Conservation (phyloP, 2,888 invertebrate species). For the Dermolepida albohirtum region DNA sequence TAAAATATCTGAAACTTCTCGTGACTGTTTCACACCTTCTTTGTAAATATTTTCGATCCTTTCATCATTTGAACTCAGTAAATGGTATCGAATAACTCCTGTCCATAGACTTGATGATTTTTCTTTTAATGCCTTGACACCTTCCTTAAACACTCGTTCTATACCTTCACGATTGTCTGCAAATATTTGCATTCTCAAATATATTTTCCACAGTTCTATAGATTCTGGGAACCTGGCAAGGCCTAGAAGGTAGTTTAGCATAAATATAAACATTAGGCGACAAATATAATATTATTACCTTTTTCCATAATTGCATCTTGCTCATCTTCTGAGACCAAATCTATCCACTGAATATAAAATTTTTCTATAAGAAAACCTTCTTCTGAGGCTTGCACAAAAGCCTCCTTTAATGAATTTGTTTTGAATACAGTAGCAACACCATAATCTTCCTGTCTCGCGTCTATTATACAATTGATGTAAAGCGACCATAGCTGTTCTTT, state of each 20-base stretch:
- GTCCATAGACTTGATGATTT: slow-evolving; percentile 66
- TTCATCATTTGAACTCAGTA: slow-evolving; percentile 58
- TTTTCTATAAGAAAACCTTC: slow-evolving; percentile 55
- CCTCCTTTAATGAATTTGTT: slow-evolving; percentile 66
- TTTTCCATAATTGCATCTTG: slow-evolving; percentile 52
- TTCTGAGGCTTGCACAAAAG: slow-evolving; percentile 59
- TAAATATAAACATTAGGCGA: too few species aligned
- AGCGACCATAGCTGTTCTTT: slow-evolving; percentile 52
- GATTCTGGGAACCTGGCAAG: slow-evolving; percentile 60
- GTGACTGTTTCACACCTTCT: slow-evolving; percentile 66
- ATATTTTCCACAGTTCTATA: slow-evolving; percentile 67
- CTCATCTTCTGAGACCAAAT: slow-evolving; percentile 52
- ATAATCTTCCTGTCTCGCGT: slow-evolving; percentile 66
- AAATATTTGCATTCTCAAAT: slow-evolving; percentile 65
- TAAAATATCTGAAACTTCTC: slow-evolving; percentile 66
- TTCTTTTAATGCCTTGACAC: slow-evolving; percentile 60
- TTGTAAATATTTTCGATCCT: slow-evolving; percentile 63
- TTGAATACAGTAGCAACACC: slow-evolving; percentile 66
- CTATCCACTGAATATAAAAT: slow-evolving; percentile 58
- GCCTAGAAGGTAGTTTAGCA: background rate
- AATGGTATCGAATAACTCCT: slow-evolving; percentile 61
- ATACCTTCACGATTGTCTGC: slow-evolving; percentile 63
- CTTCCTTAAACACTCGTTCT: slow-evolving; percentile 55
- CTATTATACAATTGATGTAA: slow-evolving; percentile 70
- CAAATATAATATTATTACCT: slow-evolving; percentile 30